Evolutionary conservation across 2,113 vertebrate genomes (phyloP), one percentile per base, ranked within the genome.

Genomic region (Plotosus lineatus): DNA sequence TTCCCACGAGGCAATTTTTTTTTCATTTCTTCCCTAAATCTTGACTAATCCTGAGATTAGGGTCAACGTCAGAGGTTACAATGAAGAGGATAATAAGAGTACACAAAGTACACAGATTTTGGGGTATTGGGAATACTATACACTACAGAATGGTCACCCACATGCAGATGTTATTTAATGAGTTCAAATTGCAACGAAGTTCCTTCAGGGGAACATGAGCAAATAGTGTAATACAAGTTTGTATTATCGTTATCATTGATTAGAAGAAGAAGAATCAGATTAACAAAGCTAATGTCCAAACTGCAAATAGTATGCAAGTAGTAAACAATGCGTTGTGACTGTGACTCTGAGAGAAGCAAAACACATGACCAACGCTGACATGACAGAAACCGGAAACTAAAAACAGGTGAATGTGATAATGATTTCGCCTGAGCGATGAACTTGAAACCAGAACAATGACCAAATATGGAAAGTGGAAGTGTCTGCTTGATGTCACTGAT

Each of bases 371-470:
- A 36, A 33, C 19, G 69, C 19, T 36, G 69, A 51, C 46, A 73
- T 73, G 11, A 73, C 17, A 73, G 69, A 73, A 51, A 33, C 28
- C 23, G 69, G 69, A 73, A 51, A 73, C 69, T 73, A 33, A 33
- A 73, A 73, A 51, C 69, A 73, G 69, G 69, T 51, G 46, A 51
- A 51, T 51, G 17, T 73, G 69, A 73, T 51, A 50, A 69, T 69
- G 66, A 46, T 28, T 69, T 69, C 31, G 28, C 28, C 5, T 33
- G 44, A 72, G 6, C 69, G 11, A 33, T 73, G 28, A 73, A 73
- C 69, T 33, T 72, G n/a, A 72, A 51, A 73, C 26, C 69, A 73
- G 46, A 50, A 21, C 46, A 51, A 0, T 51, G 69, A 51, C 69
- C 46, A 73, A 50, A 73, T 51, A 51, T 33, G 69, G 69, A 21